phyloP scores from a whole-genome alignment of 92 coral and sea anemone genomes.

The Porites evermanni region DNA sequence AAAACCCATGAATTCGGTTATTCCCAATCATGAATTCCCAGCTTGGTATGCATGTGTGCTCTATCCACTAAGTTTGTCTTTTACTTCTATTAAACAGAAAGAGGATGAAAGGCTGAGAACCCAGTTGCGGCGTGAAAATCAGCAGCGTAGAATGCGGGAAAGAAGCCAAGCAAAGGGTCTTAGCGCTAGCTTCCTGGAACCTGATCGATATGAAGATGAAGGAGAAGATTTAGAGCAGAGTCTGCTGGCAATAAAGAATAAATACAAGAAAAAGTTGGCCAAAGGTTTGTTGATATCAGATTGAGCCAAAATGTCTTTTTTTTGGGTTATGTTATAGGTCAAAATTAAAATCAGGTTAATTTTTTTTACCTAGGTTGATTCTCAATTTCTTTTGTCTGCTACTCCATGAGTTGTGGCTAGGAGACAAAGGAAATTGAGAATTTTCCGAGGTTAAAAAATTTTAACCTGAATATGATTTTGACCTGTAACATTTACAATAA shows the following conservation, averaged over 20 bases:
- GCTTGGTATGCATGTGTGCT: background rate
- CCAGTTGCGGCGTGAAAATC: conserved; percentile 95
- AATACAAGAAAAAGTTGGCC: conserved; percentile 93
- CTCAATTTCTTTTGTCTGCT: too few relatives aligned
- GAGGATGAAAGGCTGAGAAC: conserved; percentile 97
- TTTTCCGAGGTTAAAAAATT: too few relatives aligned
- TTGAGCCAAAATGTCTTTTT: background rate
- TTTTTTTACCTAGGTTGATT: too few relatives aligned
- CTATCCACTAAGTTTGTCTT: background rate
- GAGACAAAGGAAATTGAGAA: too few relatives aligned
- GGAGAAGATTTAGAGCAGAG: conserved; percentile 95
- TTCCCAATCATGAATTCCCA: background rate
- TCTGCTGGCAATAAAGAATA: conserved; percentile 89
- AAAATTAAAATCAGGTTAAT: too few relatives aligned
- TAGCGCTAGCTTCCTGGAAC: conserved; percentile 88
- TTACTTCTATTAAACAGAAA: conserved; percentile 64
- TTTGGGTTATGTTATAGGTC: too few relatives aligned
- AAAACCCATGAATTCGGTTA: too few relatives aligned
- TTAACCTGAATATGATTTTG: too few relatives aligned
- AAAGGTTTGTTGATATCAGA: conserved; percentile 61
- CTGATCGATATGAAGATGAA: conserved; percentile 90
- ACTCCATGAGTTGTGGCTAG: too few relatives aligned
- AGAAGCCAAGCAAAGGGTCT: conserved; percentile 91
- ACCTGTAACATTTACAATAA: too few relatives aligned
- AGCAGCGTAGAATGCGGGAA: conserved; percentile 92